These are phyloP conservation scores for Sebastes schlegelii DNA, from an alignment of 2,113 vertebrate species.

Conservation along the genomic window DNA sequence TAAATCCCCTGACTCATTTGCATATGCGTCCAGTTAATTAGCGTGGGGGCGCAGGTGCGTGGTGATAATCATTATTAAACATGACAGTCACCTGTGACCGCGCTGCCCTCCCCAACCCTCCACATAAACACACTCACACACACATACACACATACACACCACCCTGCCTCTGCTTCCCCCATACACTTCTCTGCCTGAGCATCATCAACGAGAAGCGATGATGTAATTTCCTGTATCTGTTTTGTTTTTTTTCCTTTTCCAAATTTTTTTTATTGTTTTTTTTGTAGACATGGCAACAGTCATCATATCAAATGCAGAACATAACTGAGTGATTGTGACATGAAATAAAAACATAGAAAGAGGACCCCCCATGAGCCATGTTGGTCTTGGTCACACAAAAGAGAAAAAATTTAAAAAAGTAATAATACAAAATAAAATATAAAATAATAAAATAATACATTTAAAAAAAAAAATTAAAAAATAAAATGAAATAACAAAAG, in stretches of 20 bases:
- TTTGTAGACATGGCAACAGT: too few relatives aligned
- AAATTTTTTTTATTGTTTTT: too few relatives aligned
- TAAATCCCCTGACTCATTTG: constrained; percentile 96
- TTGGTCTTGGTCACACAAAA: too few relatives aligned
- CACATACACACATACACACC: constrained; percentile 55
- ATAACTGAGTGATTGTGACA: too few relatives aligned
- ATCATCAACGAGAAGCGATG: constrained; percentile 39
- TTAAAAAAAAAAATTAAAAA: too few relatives aligned
- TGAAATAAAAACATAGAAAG: too few relatives aligned
- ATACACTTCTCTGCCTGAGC: constrained; percentile 27
- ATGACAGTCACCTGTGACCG: constrained; percentile 99
- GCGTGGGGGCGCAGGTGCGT: constrained; percentile 97
- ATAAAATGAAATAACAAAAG: too few relatives aligned
- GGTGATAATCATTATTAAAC: constrained; percentile 99
- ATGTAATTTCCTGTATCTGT: constrained; percentile 67
- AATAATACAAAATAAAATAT: too few relatives aligned
- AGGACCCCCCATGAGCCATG: too few relatives aligned
- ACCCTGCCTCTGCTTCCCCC: constrained; percentile 33
- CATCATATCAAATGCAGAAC: too few relatives aligned
- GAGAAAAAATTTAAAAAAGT: too few relatives aligned
- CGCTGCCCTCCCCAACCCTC: constrained; percentile 86
- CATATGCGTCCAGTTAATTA: constrained; percentile 99
- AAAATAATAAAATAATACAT: too few relatives aligned
- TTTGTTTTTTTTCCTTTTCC: neutral
- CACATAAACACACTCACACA: constrained; percentile 74